Conservation (phyloP, 2,888 invertebrate genomes). For the Incurvaria masculella region DNA sequence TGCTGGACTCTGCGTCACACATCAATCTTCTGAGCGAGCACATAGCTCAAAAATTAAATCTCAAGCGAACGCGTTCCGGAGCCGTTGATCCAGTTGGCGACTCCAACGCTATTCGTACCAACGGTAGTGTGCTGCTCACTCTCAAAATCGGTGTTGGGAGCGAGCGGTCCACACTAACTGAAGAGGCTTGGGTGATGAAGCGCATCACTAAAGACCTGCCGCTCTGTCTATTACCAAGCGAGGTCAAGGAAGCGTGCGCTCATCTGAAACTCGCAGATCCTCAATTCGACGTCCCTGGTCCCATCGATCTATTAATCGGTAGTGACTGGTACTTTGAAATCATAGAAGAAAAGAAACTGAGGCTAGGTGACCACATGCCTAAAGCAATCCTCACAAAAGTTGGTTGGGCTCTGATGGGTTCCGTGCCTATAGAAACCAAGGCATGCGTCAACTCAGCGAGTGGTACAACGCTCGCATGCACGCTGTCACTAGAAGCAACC, state of each 20-base stretch:
- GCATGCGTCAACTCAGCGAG: not conserved
- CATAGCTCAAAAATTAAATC: not conserved
- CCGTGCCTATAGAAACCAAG: not conserved
- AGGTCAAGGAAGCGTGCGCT: not conserved
- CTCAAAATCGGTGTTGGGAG: not conserved
- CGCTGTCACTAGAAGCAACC: conserved; percentile 6
- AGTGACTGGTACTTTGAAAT: not conserved
- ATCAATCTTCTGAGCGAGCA: not conserved
- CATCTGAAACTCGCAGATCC: not conserved
- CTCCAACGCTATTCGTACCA: not conserved
- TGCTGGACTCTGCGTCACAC: not conserved
- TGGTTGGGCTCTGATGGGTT: conserved; percentile 5
- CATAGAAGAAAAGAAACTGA: not conserved
- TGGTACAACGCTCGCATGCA: not conserved
- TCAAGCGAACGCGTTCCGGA: not conserved
- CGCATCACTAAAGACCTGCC: not conserved
- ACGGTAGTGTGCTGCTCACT: not conserved
- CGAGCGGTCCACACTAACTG: not conserved
- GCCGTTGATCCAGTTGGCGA: not conserved
- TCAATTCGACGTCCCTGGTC: not conserved
- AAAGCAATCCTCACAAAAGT: not conserved
- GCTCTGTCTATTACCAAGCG: not conserved
- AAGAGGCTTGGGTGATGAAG: not conserved
- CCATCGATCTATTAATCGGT: not conserved
- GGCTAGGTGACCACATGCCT: not conserved